Conservation (phyloP, 2,797 vertebrate genomes). For the Anabas testudineus region DNA sequence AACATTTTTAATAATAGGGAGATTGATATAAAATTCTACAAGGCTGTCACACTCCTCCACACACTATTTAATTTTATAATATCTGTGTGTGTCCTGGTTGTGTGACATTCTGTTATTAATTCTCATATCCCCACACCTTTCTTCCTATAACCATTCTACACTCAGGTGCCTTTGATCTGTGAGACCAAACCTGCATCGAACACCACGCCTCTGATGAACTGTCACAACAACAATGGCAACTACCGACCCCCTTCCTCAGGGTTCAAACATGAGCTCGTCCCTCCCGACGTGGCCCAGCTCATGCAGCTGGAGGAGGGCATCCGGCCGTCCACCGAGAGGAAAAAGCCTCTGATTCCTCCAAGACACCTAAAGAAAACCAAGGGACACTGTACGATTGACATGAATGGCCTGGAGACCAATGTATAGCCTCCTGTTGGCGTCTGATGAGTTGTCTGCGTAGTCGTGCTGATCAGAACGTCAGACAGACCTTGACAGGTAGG, state of each 20-base stretch:
- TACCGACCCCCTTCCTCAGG: slow-evolving; percentile 82
- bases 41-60: no score
- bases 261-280: slow-evolving; percentile 71
- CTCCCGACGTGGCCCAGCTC: slow-evolving; percentile 88
- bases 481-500: background rate
- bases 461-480: background rate
- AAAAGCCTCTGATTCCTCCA: slow-evolving; percentile 81
- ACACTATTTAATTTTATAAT: background rate
- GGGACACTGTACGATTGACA: slow-evolving; percentile 93
- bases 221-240: slow-evolving; percentile 93
- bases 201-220: slow-evolving; percentile 88
- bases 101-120: background rate
- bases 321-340: slow-evolving; percentile 74
- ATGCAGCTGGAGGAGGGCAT: slow-evolving; percentile 92
- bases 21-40: background rate
- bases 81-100: background rate
- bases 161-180: slow-evolving; percentile 88
- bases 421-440: slow-evolving; percentile 70
- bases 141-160: background rate
- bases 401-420: slow-evolving; percentile 96
- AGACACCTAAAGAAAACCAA: slow-evolving; percentile 84
- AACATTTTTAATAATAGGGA: background rate
- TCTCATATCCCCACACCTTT: background rate
- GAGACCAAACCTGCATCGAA: slow-evolving; percentile 88
- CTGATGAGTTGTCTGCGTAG: background rate